phyloP scores from a whole-genome alignment of 2,797 vertebrate species.

The Pseudotriccus pelzelni region DNA sequence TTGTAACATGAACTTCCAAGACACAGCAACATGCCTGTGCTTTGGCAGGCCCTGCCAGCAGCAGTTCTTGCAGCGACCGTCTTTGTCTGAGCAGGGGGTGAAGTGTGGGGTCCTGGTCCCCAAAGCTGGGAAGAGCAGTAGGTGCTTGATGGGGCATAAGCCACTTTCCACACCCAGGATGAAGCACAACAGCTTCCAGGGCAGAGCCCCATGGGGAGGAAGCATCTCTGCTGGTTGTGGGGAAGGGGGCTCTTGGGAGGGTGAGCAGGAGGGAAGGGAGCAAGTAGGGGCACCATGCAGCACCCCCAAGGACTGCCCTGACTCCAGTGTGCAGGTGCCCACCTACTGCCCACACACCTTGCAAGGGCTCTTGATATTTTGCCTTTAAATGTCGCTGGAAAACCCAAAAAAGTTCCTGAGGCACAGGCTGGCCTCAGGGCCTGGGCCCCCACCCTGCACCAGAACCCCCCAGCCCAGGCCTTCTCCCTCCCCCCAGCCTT shows the following conservation, averaged over 20 bases:
- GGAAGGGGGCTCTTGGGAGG: too few species aligned
- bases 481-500: neutral
- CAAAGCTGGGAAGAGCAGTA: neutral
- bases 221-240: neutral
- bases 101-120: accelerated
- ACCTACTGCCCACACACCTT: accelerated
- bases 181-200: neutral
- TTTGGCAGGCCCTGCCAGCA: neutral
- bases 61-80: accelerated
- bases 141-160: accelerated
- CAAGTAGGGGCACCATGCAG: accelerated
- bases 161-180: neutral
- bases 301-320: accelerated
- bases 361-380: neutral
- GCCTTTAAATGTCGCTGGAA: neutral
- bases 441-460: too few species aligned
- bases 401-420: neutral
- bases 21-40: accelerated
- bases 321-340: accelerated
- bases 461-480: neutral
- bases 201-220: accelerated
- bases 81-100: accelerated
- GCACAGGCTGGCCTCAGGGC: neutral
- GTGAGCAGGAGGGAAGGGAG: neutral
- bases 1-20: neutral